Percentiles rank a stretch among this genome's conserved stretches.
Conservation (phyloP, 2,888 invertebrate genomes). For the Rotaria socialis region DNA sequence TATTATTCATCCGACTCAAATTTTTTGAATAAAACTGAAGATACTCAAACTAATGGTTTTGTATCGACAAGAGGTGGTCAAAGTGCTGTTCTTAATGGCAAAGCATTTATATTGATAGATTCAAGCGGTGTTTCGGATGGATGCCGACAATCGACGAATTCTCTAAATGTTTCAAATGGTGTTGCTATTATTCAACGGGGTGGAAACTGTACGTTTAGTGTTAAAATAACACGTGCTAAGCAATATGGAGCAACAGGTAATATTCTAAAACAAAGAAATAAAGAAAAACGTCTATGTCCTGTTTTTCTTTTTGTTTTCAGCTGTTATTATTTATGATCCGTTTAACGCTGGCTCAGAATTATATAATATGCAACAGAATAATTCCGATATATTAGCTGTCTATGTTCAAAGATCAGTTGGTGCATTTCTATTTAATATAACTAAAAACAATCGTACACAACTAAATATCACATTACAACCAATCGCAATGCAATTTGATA, state of each 20-base stretch:
- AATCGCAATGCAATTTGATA: background rate
- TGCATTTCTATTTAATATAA: background rate
- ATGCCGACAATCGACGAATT: background rate
- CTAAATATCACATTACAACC: conserved; percentile 25
- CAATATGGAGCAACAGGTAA: background rate
- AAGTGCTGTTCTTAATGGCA: background rate
- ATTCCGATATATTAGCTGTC: background rate
- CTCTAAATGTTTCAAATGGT: background rate
- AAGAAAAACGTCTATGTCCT: background rate
- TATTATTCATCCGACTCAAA: background rate
- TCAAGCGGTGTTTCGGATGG: background rate
- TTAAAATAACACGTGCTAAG: conserved; percentile 31
- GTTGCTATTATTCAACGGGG: conserved; percentile 22
- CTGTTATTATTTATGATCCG: conserved; percentile 30
- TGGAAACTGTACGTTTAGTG: conserved; percentile 17
- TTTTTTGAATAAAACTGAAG: background rate
- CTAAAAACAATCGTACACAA: background rate
- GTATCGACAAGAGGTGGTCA: background rate
- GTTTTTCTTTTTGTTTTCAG: background rate
- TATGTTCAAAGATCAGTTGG: background rate
- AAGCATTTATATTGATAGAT: background rate
- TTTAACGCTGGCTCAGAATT: background rate
- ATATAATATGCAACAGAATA: background rate
- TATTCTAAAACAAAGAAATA: background rate
- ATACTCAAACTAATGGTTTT: background rate